Base-by-base conservation (phyloP, 2,888 invertebrate species). In the Drosophila stalkeri region DNA sequence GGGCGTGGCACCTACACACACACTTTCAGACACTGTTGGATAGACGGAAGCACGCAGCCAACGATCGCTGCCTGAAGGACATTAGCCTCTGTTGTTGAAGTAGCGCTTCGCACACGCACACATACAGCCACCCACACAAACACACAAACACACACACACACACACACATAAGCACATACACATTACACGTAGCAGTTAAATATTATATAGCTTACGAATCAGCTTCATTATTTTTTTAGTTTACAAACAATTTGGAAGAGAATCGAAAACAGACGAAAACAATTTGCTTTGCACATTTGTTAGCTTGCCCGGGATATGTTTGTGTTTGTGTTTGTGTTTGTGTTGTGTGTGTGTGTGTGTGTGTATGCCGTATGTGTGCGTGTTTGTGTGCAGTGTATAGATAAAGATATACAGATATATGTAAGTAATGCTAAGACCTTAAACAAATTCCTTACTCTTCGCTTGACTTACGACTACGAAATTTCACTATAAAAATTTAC, bases 81-180 rank as follows among this genome's bases (percentile, higher is more conserved):
- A 52, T 90, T 91, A 92, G 92, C 92, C 92, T 92, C 92, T 89
- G 72, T 75, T 78, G 77, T 72, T 66, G 62, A 64, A 63, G 23
- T 68, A 60, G 69, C 62, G 60, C 54, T 59, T 33, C 41, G 41
- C 43, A 51, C 49, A 47, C 27, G 9, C 23, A 9, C 27, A 11
- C 47, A 37, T 39, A 63, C 47, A 46, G 33, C 72, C 27, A 39
- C 51, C 57, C 33, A 52, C 49, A 43, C 39, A 31, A 65, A 44
- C 47, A 11, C 35, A 37, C 57, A 43, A 46, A 77, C 51, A 62
- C n/a, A 20, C 16, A 49, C 75, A 35, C 56, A 39, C 35, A 44
- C 64, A 31, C 74, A 55, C 63, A 65, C 61, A 80, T 44, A 67
- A 57, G 49, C 67, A 71, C 69, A 73, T 54, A 71, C 80, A 78